Evolutionary conservation across 2,888 invertebrate genomes (phyloP).

Genomic region (Eurois occulta): DNA sequence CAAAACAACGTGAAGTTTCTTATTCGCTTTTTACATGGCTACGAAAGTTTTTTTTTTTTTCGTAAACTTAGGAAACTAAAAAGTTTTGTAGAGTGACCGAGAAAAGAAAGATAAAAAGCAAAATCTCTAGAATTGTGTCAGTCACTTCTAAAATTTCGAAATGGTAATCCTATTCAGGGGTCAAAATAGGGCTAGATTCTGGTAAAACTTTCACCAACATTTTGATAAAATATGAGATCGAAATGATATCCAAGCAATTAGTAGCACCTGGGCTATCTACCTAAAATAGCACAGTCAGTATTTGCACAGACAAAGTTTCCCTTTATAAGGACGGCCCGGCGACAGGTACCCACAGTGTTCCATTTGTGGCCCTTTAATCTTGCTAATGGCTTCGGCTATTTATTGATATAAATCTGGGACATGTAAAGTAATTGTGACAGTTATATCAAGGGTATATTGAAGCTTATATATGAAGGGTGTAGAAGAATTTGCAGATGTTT

Average conservation of each 20-base stretch:
- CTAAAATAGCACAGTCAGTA: slow-evolving; percentile 12
- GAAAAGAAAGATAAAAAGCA: neutral
- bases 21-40: no score
- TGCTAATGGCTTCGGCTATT: slow-evolving; percentile 49
- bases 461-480: neutral
- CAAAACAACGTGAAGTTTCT: no score
- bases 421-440: slow-evolving; percentile 14
- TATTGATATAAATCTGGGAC: slow-evolving; percentile 32
- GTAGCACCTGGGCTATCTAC: neutral
- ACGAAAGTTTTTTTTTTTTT: no score
- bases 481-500: neutral
- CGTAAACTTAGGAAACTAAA: no score
- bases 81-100: neutral
- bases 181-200: neutral
- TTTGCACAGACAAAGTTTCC: slow-evolving; percentile 17
- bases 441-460: neutral
- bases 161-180: neutral
- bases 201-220: neutral
- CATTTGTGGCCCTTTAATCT: slow-evolving; percentile 37
- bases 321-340: neutral
- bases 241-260: slow-evolving; percentile 13
- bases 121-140: neutral
- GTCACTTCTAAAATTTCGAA: neutral
- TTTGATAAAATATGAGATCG: neutral
- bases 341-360: neutral